Evolutionary conservation across 2,797 vertebrate species (phyloP), one percentile per base, ranked within the genome.

Genomic region (Pachyuromys duprasi): DNA sequence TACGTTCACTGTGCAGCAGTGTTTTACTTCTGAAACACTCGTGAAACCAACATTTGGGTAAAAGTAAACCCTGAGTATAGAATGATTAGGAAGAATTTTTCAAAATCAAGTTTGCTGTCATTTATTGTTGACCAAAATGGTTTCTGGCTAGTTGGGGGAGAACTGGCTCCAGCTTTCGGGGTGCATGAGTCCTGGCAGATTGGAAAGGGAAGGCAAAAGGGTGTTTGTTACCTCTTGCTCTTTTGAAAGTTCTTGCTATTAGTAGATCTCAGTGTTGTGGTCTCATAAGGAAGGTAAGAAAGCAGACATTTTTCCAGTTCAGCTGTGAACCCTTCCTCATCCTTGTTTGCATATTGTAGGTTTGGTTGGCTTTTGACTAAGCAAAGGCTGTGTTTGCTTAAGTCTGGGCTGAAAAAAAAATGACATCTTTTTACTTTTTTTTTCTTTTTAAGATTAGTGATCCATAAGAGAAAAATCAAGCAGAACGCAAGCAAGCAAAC

Each of bases 371-470:
- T 91, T 92, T 91, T 92, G 84, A 92, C 69, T 74, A 89, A 88
- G 94, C 81, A 94, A 91, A 95, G 63, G 67, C 87, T 92, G 33
- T 90, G 63, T 96, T 96, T 96, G 79, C 65, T 89, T 96, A 96
- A 36, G 65, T 87, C 62, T 96, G 70, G 13, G 63, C 82, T 95
- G 95, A 92, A 95, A 94, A 4, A 45, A 65, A 49, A 86, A 90
- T 79, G 83, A 95, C 80, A 78, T 22, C 33, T 79, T 57, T 72
- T 62, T 31, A 2, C 8, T 20, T 65, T 7, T 31, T 84, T 49
- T 49, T 49, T 72, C 7, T 49, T 94, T 95, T 86, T 93, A 87
- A 91, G 79, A 20, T 53, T 22, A 49, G 39, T 86, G 70, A 72
- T 45, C 22, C 53, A 20, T 65, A 67, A 72, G 82, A 96, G 78